These are phyloP conservation scores for Sebastes alutus DNA, from an alignment of 2,797 vertebrate species.

Conservation along the genomic window DNA sequence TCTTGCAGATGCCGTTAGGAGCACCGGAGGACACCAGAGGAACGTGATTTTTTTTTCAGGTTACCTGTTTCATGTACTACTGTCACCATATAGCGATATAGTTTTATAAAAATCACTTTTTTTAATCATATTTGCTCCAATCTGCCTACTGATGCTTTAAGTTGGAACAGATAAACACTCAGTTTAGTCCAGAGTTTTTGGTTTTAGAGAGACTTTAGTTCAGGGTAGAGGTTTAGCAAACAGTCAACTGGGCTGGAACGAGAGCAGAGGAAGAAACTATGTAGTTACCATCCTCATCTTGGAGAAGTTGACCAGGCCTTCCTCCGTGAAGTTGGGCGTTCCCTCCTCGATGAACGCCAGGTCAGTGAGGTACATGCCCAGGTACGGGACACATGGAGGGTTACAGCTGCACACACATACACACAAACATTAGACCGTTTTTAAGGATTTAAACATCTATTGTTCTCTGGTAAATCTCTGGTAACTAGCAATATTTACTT, in stretches of 20 bases:
- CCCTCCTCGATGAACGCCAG: constrained; percentile 98
- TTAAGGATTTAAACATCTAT: not conserved
- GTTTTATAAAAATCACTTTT: no score
- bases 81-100: no score
- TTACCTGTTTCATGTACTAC: no score
- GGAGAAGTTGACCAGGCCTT: constrained; percentile 98
- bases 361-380: constrained; percentile 98
- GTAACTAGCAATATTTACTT: constrained; percentile 82
- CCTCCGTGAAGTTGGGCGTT: constrained; percentile 96
- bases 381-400: constrained; percentile 95
- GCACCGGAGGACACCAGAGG: no score
- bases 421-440: not conserved
- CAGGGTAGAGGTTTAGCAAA: no score
- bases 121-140: no score
- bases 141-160: no score
- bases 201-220: not conserved
- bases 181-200: not conserved
- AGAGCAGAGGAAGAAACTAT: not conserved
- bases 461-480: not conserved
- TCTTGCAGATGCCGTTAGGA: no score
- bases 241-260: not conserved
- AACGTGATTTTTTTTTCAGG: no score
- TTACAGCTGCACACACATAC: constrained; percentile 86
- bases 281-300: constrained; percentile 98
- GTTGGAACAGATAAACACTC: no score